Evolutionary conservation across 2,888 invertebrate genomes (phyloP).

Genomic region (Lycocerus yunnanus): DNA sequence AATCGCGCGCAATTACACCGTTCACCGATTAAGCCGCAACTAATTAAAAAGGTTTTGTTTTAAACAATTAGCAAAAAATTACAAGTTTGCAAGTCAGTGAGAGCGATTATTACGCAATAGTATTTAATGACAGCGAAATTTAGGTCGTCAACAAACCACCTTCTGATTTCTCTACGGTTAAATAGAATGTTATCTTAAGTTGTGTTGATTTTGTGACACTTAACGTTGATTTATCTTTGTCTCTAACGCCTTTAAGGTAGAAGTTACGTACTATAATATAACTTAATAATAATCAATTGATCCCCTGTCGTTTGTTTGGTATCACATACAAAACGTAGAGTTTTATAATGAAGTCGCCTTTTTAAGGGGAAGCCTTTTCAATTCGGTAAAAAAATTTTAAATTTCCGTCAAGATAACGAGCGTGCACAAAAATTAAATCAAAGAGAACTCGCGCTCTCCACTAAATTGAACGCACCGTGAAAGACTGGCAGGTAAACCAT

Average conservation of each 20-base stretch:
- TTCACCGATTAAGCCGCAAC: neutral
- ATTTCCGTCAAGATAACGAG: neutral
- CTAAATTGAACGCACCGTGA: slow-evolving; percentile 34
- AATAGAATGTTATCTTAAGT: slow-evolving; percentile 11
- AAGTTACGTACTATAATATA: neutral
- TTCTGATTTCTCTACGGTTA: slow-evolving; percentile 9
- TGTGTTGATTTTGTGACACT: slow-evolving; percentile 8
- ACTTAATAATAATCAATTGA: slow-evolving; percentile 10
- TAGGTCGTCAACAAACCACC: slow-evolving; percentile 16
- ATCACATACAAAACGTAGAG: neutral
- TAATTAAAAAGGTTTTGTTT: neutral
- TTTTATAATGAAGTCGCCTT: neutral
- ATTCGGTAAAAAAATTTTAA: neutral
- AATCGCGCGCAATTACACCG: neutral
- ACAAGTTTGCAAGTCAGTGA: slow-evolving; percentile 11
- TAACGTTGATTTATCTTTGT: slow-evolving; percentile 9
- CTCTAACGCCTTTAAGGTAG: neutral
- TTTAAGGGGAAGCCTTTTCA: neutral
- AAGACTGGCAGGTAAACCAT: slow-evolving; percentile 40
- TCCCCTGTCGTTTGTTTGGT: slow-evolving; percentile 10
- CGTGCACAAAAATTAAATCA: neutral
- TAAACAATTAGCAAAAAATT: neutral
- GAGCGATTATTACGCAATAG: slow-evolving; percentile 6
- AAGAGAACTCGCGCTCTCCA: slow-evolving; percentile 14
- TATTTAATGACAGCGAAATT: slow-evolving; percentile 14